Base-by-base conservation (phyloP, 2,113 vertebrate genomes). In the Pandion haliaetus region DNA sequence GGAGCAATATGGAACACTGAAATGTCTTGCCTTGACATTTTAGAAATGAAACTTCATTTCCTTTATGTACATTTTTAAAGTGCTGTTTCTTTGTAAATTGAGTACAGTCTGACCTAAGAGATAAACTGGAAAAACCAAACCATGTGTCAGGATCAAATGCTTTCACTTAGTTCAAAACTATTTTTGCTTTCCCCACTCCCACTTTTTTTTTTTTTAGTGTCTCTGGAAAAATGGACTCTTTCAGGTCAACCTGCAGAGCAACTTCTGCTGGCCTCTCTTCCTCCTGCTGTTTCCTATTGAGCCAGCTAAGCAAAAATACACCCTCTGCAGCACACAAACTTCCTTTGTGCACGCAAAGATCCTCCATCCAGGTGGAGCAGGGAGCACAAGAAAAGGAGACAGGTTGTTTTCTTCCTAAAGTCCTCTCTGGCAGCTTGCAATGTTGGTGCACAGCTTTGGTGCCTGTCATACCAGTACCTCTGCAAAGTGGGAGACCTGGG, bases 231-330 rank as follows among this genome's bases (percentile, higher is more conserved):
- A 85, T 19, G 18, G 52, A 12, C 45, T 82, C 25, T 90, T 86
- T 96, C 70, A 86, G 92, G 93, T 96, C 87, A 96, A 94, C 28
- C 78, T 95, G 78, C 90, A 94, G 92, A 85, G 54, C 66, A 88
- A 4, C 61, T 32, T 85, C 78, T 95, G 78, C 71, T 95, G 82
- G 66, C 91, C 78, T 82, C 73, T 93, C 90, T 87, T 96, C 93
- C 95, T 96, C 92, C 74, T 87, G 71, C 90, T 93, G 78, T 86
- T 96, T 96, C 79, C 95, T 92, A 82, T 73, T 4, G 3, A 88
- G 49, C 23, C 61, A 90, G 92, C 73, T 77, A 91, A 89, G 95
- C 86, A 89, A 80, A 94, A 72, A 82, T 94, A 73, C 6, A 84
- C 17, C 47, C 18, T 85, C 40, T 85, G 66, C 54, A 77, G 70